Conservation (phyloP, 1,140 invertebrate genomes). For the Cotesia typhae region DNA sequence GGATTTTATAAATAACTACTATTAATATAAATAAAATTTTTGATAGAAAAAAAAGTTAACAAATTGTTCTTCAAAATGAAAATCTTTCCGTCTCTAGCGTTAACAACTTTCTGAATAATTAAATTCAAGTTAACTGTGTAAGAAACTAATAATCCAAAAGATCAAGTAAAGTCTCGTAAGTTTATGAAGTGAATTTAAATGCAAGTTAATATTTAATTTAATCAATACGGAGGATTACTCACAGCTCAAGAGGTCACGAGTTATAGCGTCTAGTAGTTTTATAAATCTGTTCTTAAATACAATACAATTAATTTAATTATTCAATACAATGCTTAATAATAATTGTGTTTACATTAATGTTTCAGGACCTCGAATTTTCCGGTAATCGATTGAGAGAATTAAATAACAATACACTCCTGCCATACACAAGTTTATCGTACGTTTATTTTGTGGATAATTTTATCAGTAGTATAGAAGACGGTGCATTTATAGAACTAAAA, state of each 20-base stretch:
- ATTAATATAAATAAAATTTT: not conserved
- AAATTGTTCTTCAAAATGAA: no score
- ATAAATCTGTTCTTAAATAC: not conserved
- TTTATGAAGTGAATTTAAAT: no score
- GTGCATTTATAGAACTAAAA: conserved; percentile 49
- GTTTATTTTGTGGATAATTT: conserved; percentile 62
- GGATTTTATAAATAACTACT: not conserved
- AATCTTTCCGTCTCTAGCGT: no score
- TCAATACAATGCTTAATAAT: not conserved
- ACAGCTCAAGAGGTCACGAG: no score
- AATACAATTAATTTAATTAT: conserved; percentile 5
- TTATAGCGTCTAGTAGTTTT: not conserved
- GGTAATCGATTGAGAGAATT: conserved; percentile 57
- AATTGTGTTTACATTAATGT: conserved; percentile 30
- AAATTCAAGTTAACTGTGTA: no score
- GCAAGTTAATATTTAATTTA: no score
- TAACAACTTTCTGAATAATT: no score
- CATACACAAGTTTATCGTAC: conserved; percentile 53
- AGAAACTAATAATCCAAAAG: no score
- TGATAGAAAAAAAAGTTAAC: no score
- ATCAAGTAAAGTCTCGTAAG: no score
- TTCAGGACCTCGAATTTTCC: conserved; percentile 56
- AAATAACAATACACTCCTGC: conserved; percentile 51
- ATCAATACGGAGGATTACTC: no score
- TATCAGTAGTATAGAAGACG: conserved; percentile 53